Percentiles rank a stretch among this genome's conserved stretches.
These are phyloP conservation scores for Orgyia antiqua DNA, from an alignment of 2,888 invertebrate species.

Conservation along the genomic window DNA sequence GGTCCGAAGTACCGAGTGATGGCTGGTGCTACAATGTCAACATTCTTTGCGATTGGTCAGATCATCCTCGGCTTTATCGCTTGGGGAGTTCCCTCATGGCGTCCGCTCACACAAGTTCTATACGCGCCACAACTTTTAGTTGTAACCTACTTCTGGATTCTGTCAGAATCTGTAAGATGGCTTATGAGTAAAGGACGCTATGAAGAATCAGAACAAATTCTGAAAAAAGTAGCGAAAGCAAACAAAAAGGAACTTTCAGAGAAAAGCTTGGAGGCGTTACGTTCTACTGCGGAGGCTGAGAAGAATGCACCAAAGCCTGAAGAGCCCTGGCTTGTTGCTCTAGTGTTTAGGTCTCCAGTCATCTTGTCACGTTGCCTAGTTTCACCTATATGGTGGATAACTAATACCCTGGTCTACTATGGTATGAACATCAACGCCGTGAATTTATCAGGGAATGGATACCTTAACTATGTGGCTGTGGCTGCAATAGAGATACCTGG, in stretches of 20 bases:
- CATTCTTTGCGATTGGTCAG: constrained; percentile 86
- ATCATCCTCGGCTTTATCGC: constrained; percentile 84
- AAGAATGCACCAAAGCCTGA: constrained; percentile 42
- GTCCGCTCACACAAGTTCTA: constrained; percentile 80
- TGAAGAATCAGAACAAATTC: constrained; percentile 80
- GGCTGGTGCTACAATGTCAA: constrained; percentile 84
- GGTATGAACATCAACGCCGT: constrained; percentile 84
- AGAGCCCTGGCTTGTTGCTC: constrained; percentile 50
- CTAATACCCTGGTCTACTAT: constrained; percentile 84
- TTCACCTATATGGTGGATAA: constrained; percentile 82
- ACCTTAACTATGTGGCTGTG: constrained; percentile 82
- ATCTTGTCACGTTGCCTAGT: constrained; percentile 51
- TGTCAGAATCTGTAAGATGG: constrained; percentile 89
- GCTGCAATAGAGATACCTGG: constrained; percentile 85
- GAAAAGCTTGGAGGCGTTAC: constrained; percentile 64
- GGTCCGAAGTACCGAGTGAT: constrained; percentile 85
- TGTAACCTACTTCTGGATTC: constrained; percentile 82
- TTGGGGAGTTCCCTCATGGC: constrained; percentile 84
- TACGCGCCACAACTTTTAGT: constrained; percentile 85
- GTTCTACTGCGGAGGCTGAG: constrained; percentile 51
- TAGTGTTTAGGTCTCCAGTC: constrained; percentile 46
- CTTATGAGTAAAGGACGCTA: constrained; percentile 83
- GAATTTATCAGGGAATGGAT: constrained; percentile 81
- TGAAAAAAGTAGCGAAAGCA: constrained; percentile 79
- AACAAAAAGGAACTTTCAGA: constrained; percentile 79